Evolutionary conservation across 2,888 invertebrate genomes (phyloP).

Genomic region (Stenotaenia linearis): DNA sequence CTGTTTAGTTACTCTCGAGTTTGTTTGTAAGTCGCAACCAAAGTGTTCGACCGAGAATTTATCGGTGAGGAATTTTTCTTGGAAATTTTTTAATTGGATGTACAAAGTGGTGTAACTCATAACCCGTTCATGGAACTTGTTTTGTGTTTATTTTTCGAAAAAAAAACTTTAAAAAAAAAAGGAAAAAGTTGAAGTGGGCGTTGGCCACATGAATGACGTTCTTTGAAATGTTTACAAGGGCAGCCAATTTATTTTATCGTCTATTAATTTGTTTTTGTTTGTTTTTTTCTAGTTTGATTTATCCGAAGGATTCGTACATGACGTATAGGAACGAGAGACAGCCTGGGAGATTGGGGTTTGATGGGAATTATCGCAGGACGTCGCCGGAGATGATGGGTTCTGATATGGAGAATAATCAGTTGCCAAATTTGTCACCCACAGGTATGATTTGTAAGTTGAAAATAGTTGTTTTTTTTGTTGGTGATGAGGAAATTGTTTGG

Average conservation of each 20-base stretch:
- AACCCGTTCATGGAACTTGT: not conserved
- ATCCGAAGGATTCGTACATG: slow-evolving; percentile 70
- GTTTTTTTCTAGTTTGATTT: slow-evolving; percentile 50
- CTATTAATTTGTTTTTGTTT: not conserved
- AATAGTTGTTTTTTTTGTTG: not conserved
- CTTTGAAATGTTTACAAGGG: not conserved
- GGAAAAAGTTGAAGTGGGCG: not conserved
- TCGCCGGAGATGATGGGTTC: slow-evolving; percentile 51
- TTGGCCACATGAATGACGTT: not conserved
- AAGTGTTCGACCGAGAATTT: not conserved
- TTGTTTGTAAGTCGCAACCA: not conserved
- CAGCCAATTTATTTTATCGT: not conserved
- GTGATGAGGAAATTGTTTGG: too few relatives aligned
- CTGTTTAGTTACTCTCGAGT: not conserved
- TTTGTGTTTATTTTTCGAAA: not conserved
- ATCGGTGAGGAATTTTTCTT: not conserved
- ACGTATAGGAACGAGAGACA: slow-evolving; percentile 60
- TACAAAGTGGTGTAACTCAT: too few relatives aligned
- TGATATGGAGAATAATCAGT: not conserved
- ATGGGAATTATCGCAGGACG: slow-evolving; percentile 68
- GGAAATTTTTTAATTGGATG: not conserved
- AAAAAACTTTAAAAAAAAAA: not conserved
- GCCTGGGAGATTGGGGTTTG: slow-evolving; percentile 52
- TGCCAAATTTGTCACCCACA: not conserved
- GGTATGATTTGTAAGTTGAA: not conserved